A percentile compares a stretch with the other conserved stretches of the same genome.
phyloP scores from a whole-genome alignment of 2,888 invertebrate species.

The Epistrophella euchroma region DNA sequence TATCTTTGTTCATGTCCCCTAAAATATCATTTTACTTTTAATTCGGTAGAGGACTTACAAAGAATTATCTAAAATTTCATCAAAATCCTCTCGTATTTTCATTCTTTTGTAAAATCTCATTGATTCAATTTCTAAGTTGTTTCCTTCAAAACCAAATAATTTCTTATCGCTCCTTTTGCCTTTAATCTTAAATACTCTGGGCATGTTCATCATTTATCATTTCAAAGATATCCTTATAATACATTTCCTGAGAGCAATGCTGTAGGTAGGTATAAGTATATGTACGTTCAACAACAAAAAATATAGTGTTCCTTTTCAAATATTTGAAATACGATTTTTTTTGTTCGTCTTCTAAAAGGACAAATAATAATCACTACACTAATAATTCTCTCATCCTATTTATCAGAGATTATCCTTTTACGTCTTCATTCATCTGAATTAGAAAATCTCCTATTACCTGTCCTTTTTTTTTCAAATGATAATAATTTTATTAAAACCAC shows the following conservation, averaged over 20 bases:
- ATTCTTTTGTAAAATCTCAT: neutral
- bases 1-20: neutral
- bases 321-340: conserved; percentile 11
- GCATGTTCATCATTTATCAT: conserved; percentile 24
- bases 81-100: neutral
- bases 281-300: conserved; percentile 13
- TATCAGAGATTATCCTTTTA: conserved; percentile 66
- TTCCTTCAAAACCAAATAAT: conserved; percentile 1
- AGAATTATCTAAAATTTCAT: neutral
- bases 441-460: conserved; percentile 56
- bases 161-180: conserved; percentile 1
- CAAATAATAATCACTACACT: conserved; percentile 60
- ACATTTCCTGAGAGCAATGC: conserved; percentile 15
- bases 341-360: conserved; percentile 35
- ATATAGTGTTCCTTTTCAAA: conserved; percentile 29
- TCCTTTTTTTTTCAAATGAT: conserved; percentile 9
- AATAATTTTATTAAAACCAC: conserved; percentile 60
- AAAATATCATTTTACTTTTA: neutral
- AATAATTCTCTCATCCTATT: conserved; percentile 64
- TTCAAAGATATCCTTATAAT: conserved; percentile 33
- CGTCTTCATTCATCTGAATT: conserved; percentile 38
- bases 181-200: neutral
- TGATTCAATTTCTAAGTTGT: conserved; percentile 7
- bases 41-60: neutral
- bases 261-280: neutral